phyloP scores from a whole-genome alignment of 2,797 vertebrate genomes.

The Sebastes goodei region DNA sequence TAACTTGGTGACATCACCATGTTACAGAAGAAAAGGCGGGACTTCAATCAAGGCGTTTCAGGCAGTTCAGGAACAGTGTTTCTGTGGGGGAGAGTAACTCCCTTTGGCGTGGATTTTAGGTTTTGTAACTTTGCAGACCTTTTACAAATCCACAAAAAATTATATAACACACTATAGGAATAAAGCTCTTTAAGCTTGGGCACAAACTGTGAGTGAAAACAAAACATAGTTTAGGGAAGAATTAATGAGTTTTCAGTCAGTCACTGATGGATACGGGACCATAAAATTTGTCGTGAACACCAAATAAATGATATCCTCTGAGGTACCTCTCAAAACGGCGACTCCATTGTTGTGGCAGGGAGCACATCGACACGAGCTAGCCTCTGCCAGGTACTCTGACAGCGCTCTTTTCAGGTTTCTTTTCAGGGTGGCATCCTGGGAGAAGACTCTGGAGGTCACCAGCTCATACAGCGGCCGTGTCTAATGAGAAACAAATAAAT shows the following conservation, averaged over 20 bases:
- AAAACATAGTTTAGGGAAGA: not conserved
- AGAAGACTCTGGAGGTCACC: slow-evolving; percentile 85
- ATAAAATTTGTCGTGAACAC: not conserved
- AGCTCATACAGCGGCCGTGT: slow-evolving; percentile 88
- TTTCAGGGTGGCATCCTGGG: slow-evolving; percentile 76
- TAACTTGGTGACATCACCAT: not conserved
- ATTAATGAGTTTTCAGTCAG: not conserved
- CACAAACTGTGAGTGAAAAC: not conserved
- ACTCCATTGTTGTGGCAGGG: slow-evolving; percentile 90
- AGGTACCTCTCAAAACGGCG: slow-evolving; percentile 88
- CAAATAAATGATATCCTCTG: not conserved
- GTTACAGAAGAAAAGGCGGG: not conserved
- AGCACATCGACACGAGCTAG: slow-evolving; percentile 86
- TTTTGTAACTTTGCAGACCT: not conserved
- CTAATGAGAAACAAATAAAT: slow-evolving; percentile 67
- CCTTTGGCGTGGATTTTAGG: not conserved
- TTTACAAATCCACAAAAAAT: not conserved
- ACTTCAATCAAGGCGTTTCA: not conserved
- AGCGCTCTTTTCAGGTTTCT: slow-evolving; percentile 88
- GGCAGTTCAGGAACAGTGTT: not conserved
- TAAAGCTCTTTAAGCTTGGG: not conserved
- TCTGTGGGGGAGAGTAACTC: not conserved
- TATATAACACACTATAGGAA: not conserved
- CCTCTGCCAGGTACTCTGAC: slow-evolving; percentile 87
- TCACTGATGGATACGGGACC: not conserved